A percentile compares a stretch with the other conserved stretches of the same genome.
Evolutionary conservation across 2,113 vertebrate genomes (phyloP).

Genomic region (Cyprinodon tularosa): DNA sequence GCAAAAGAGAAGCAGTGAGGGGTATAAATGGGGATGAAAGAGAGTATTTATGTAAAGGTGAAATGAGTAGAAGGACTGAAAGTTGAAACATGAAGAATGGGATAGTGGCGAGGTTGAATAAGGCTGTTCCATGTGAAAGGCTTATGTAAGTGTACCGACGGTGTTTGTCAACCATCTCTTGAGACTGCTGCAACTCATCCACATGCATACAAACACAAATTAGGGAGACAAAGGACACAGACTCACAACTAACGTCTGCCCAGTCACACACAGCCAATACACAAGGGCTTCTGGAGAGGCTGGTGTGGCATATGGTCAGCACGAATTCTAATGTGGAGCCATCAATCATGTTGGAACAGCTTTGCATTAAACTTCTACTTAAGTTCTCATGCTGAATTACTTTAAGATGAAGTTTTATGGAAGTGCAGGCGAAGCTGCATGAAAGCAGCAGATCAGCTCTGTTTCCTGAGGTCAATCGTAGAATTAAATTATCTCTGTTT

Average conservation of each 20-base stretch:
- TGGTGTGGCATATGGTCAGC: too few relatives aligned
- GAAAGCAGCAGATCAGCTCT: not conserved
- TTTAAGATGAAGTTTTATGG: not conserved
- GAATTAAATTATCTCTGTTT: not conserved
- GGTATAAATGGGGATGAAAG: too few relatives aligned
- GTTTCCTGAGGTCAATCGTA: not conserved
- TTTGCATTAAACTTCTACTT: not conserved
- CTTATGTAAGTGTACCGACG: not conserved
- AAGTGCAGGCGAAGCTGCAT: not conserved
- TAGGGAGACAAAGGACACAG: not conserved
- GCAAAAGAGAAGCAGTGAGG: not conserved
- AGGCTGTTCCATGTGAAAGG: not conserved
- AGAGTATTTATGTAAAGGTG: too few relatives aligned
- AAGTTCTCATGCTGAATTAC: not conserved
- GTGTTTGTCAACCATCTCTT: not conserved
- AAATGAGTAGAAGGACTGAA: not conserved
- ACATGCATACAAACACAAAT: not conserved
- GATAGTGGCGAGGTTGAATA: not conserved
- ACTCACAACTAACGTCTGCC: not conserved
- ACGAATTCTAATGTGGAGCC: not conserved
- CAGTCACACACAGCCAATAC: not conserved
- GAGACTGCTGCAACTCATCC: not conserved
- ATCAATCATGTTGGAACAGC: not conserved
- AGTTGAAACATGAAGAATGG: not conserved
- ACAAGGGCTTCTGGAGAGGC: not conserved